Evolutionary conservation across 1,140 invertebrate species (phyloP), one percentile per base, ranked within the genome.

Genomic region (Hyposmocoma kahamanoa): DNA sequence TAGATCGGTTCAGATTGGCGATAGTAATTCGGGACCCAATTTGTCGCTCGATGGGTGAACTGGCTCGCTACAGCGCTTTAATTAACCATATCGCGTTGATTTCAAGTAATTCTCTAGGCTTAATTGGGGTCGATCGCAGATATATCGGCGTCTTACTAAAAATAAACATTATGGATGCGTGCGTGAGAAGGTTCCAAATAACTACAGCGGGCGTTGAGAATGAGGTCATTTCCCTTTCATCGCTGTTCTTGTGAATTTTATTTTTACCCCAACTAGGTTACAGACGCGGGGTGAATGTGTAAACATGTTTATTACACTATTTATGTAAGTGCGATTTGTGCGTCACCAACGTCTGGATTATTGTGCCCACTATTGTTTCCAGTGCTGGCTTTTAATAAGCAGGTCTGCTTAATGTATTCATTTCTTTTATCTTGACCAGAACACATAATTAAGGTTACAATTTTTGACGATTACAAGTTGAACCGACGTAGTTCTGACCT

Each of bases 181-280:
- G 78, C 71, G 78, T 78, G 69, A 74, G 67, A 72, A 70, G 50
- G 66, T 62, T 71, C 64, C 60, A 44, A 71, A 71, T 63, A 67
- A 67, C 65, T 59, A 59, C 54, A 68, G 63, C 60, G 61, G 58
- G 50, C 55, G 32, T 34, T 10, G 24, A 61, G 55, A 75, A 79
- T 67, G 72, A 63, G 78, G 78, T 73, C 76, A 67, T 82, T 80
- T 74, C 72, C 78, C 76, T 80, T 80, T 75, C 62, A 59, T 45
- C 53, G 62, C 62, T 69, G 67, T 78, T 75, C 65, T 69, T 69
- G 67, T 64, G 38, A 59, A 73, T 48, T 74, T 68, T 63, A 72
- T 73, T 72, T 67, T 67, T 69, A 63, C 58, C 59, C 38, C 43
- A 68, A 72, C 30, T 66, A 55, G 67, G 67, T 72, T 66, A 67